Evolutionary conservation across 2,888 invertebrate genomes (phyloP), one percentile per base, ranked within the genome.

Genomic region (Melikaiella ostensackeni): DNA sequence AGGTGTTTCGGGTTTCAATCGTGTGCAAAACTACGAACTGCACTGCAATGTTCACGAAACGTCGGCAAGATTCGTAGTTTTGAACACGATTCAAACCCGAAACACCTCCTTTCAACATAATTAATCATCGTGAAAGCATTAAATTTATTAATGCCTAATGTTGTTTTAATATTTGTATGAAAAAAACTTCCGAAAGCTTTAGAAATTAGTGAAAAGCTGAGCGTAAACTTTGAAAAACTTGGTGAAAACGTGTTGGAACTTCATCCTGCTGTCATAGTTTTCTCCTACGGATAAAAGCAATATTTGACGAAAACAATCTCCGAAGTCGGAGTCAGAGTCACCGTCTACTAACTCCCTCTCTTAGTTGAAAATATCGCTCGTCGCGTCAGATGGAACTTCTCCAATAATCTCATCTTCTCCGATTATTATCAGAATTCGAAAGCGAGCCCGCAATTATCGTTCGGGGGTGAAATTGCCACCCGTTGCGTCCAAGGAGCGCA

Each of bases 371-470:
- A 70, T 70, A 70, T 30, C 19, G 24, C 66, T 70, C 46, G 27
- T 70, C 9, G 30, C 30, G 30, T 30, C 30, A 50, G n/a, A 27
- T 24, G 50, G 30, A 70, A 70, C 50, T 70, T 70, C 27, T 50
- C 27, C 30, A 70, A 70, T 50, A 50, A 70, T 70, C 70, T 70
- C 70, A 70, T 50, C 66, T 66, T 33, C 70, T 50, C n/a, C 50
- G 70, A 70, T 70, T 70, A 70, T 70, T 70, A 70, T 70, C 70
- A 70, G 50, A 50, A 70, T 70, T 70, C 70, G 70, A 70, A 70
- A n/a, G 70, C 50, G 50, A 70, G n/a, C 30, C 50, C 50, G 70
- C 50, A 70, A 70, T 70, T 70, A 70, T 70, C 50, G 50, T 55
- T 70, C 11, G 63, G 33, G 63, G 50, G 30, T 70, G 33, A 70